Evolutionary conservation across 2,797 vertebrate genomes (phyloP).

Genomic region (Girardinus metallicus): DNA sequence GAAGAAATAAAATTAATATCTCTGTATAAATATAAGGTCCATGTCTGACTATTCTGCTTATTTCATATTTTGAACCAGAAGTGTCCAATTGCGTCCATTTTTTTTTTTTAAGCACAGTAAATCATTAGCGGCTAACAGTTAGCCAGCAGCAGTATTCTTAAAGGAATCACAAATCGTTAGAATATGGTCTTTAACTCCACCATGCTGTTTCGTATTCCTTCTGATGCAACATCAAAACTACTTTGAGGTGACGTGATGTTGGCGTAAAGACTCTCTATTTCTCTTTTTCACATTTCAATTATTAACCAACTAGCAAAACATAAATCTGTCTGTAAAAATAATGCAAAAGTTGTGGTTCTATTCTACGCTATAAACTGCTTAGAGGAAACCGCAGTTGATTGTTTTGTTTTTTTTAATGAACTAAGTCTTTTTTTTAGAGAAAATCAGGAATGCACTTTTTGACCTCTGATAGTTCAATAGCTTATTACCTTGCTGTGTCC

Average conservation of each 20-base stretch:
- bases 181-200: not conserved
- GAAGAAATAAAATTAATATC: not conserved
- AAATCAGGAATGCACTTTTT: not conserved
- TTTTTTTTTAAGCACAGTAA: not conserved
- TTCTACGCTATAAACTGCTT: not conserved
- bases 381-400: not conserved
- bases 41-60: not conserved
- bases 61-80: not conserved
- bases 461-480: not conserved
- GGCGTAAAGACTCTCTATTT: not conserved
- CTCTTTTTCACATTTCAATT: not conserved
- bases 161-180: not conserved
- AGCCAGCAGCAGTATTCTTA: not conserved
- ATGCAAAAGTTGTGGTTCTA: not conserved
- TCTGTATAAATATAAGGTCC: not conserved
- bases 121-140: not conserved
- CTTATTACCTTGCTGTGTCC: not conserved
- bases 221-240: not conserved
- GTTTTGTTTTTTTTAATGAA: not conserved
- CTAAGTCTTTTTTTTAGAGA: not conserved
- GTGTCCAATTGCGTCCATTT: not conserved
- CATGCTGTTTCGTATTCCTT: not conserved
- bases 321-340: not conserved
- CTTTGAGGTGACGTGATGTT: not conserved
- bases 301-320: not conserved